Percentiles rank a stretch among this genome's conserved stretches.
phyloP scores from a whole-genome alignment of 2,113 vertebrate genomes.

The Phylloscopus whistleri region DNA sequence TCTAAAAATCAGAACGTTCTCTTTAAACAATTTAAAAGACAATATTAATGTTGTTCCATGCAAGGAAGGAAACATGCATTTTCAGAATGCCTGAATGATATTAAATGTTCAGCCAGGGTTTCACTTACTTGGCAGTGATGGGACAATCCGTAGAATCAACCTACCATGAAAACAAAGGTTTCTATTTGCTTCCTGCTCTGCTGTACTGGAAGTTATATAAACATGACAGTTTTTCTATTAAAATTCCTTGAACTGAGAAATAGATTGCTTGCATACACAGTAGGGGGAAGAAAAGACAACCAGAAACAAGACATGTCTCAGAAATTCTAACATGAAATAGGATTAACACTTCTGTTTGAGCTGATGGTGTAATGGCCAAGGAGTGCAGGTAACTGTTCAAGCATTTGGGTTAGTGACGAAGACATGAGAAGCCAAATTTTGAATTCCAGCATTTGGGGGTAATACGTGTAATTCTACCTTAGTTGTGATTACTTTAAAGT shows the following conservation, averaged over 20 bases:
- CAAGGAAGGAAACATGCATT: neutral
- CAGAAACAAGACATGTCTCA: neutral
- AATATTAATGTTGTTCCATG: neutral
- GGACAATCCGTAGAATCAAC: neutral
- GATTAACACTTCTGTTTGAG: neutral
- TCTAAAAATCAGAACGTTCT: neutral
- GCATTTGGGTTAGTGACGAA: neutral
- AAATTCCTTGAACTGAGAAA: constrained; percentile 47
- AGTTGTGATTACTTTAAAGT: neutral
- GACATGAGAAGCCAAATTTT: neutral
- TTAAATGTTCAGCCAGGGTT: neutral
- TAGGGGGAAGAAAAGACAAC: rapidly evolving
- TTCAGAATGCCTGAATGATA: neutral
- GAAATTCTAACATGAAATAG: neutral
- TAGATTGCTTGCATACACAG: neutral
- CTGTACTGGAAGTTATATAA: constrained; percentile 34
- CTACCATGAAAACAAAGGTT: constrained; percentile 39
- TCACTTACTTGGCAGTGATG: neutral
- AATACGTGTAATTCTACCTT: neutral
- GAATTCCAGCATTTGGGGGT: neutral
- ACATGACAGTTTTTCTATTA: constrained; percentile 54
- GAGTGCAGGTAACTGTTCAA: neutral
- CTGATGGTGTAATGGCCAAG: neutral
- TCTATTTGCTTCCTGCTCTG: constrained; percentile 15
- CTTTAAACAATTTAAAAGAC: constrained; percentile 27